Conservation (phyloP, 2,113 vertebrate genomes). For the Lethenteron reissneri region DNA sequence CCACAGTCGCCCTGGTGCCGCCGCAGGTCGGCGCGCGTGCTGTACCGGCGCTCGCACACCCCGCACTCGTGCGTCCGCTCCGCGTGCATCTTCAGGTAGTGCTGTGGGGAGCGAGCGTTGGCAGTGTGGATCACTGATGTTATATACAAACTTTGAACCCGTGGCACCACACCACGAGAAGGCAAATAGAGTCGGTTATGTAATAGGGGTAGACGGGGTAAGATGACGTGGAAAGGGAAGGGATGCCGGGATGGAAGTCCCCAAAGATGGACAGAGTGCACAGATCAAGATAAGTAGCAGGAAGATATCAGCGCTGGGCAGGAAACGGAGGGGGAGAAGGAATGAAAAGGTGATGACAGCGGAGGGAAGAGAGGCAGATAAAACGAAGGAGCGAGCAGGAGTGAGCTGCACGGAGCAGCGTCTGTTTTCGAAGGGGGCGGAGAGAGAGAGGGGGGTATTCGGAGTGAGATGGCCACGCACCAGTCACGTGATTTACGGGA, state of each 20-base stretch:
- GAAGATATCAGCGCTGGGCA: too few relatives aligned
- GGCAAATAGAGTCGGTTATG: too few relatives aligned
- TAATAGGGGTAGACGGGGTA: neutral
- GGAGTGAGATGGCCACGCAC: too few relatives aligned
- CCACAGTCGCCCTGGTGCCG: conserved; percentile 74
- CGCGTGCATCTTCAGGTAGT: conserved; percentile 98
- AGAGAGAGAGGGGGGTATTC: too few relatives aligned
- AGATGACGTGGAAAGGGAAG: neutral
- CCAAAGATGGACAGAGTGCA: neutral
- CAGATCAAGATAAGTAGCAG: neutral
- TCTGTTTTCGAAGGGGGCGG: too few relatives aligned
- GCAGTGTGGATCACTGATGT: neutral
- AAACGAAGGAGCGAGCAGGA: too few relatives aligned
- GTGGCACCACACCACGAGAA: neutral
- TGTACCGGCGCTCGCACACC: conserved; percentile 78
- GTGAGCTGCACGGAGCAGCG: too few relatives aligned
- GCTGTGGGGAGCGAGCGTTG: conserved; percentile 23
- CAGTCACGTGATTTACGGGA: too few relatives aligned
- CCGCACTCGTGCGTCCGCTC: conserved; percentile 94
- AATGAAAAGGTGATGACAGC: too few relatives aligned
- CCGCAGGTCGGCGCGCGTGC: conserved; percentile 81
- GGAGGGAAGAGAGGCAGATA: too few relatives aligned
- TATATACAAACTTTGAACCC: neutral
- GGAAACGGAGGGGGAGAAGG: too few relatives aligned
- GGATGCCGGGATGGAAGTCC: neutral